phyloP scores from a whole-genome alignment of 2,113 vertebrate species.

The Sturnira hondurensis region DNA sequence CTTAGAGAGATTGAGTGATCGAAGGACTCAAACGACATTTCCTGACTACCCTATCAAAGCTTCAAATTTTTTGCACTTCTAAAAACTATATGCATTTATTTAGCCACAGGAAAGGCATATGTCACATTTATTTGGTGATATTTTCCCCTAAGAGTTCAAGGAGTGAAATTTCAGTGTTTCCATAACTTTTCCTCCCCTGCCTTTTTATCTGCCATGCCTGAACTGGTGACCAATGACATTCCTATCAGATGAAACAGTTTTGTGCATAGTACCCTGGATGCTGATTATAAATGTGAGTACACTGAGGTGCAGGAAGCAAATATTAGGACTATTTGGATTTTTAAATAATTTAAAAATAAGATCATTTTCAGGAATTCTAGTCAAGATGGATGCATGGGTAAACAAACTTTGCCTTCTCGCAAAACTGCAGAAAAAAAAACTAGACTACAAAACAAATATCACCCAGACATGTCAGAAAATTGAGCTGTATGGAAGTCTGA shows the following conservation, averaged over 20 bases:
- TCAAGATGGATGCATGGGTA: no score
- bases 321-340: not conserved
- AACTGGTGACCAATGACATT: not conserved
- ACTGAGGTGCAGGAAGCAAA: not conserved
- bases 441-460: no score
- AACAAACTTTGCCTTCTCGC: no score
- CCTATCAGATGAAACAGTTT: not conserved
- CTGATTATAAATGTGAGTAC: not conserved
- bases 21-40: not conserved
- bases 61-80: not conserved
- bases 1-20: not conserved
- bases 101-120: not conserved
- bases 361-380: no score
- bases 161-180: not conserved
- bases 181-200: not conserved
- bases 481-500: no score
- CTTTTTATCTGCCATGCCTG: not conserved
- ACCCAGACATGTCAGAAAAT: no score
- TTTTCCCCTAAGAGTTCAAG: not conserved
- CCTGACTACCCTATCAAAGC: not conserved
- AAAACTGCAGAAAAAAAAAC: no score
- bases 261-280: not conserved
- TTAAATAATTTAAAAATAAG: not conserved
- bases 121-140: not conserved
- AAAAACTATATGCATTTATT: not conserved